Conservation (phyloP, 2,888 invertebrate species). For the Coecobrya sp. region DNA sequence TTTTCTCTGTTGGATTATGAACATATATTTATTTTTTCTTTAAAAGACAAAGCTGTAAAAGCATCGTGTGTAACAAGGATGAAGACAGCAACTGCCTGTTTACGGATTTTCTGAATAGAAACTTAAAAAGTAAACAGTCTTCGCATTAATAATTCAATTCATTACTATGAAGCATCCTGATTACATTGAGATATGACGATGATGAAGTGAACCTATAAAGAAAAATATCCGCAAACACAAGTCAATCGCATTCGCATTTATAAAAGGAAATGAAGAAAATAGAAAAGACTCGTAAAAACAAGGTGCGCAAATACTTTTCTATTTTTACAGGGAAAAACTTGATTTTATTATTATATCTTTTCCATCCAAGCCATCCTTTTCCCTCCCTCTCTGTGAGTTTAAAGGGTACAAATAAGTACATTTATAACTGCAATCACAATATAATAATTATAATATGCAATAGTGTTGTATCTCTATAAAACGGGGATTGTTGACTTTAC, state of each 20-base stretch:
- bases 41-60: conserved; percentile 1
- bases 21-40: not conserved
- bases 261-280: conserved; percentile 24
- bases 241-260: not conserved
- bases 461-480: not conserved
- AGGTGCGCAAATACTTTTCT: conserved; percentile 32
- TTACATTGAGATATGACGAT: not conserved
- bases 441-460: conserved; percentile 27
- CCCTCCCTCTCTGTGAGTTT: not conserved
- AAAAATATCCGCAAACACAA: conserved; percentile 38
- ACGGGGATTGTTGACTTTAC: conserved; percentile 24
- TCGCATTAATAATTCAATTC: conserved; percentile 67
- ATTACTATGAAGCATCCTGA: conserved; percentile 4
- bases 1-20: not conserved
- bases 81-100: conserved; percentile 1
- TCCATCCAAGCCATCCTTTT: conserved; percentile 47
- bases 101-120: not conserved
- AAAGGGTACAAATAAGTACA: conserved; percentile 43
- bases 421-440: conserved; percentile 52
- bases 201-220: not conserved
- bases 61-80: conserved; percentile 15
- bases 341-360: conserved; percentile 54
- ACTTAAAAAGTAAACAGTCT: conserved; percentile 45
- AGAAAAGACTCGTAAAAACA: not conserved
- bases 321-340: conserved; percentile 67